Percentiles rank a stretch among this genome's conserved stretches.
These are phyloP conservation scores for Formica selysi DNA, from an alignment of 1,140 invertebrate species.

Conservation along the genomic window DNA sequence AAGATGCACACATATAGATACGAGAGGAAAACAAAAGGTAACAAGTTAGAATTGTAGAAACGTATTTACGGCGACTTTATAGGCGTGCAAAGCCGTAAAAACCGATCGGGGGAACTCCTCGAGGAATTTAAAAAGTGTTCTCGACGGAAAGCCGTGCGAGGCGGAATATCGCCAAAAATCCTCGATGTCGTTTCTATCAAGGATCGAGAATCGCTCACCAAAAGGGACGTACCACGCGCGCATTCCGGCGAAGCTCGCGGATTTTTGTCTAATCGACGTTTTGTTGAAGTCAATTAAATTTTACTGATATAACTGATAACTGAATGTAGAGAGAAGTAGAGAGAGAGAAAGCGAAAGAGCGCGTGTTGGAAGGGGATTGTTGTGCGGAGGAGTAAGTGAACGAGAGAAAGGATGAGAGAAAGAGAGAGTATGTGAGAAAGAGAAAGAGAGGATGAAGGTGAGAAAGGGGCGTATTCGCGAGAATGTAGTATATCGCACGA, in stretches of 20 bases:
- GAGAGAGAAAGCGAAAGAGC: conserved; percentile 51
- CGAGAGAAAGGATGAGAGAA: conserved; percentile 18
- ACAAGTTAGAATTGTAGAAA: not conserved
- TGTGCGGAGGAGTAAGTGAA: conserved; percentile 53
- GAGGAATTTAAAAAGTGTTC: not conserved
- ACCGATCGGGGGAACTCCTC: conserved; percentile 1
- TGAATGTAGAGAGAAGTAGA: conserved; percentile 66
- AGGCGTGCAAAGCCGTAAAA: not conserved
- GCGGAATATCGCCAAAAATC: not conserved
- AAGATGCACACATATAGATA: not conserved
- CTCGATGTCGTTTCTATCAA: not conserved
- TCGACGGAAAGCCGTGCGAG: conserved; percentile 14
- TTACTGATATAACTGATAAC: conserved; percentile 80
- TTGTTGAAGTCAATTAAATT: conserved; percentile 86
- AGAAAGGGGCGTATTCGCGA: conserved; percentile 13
- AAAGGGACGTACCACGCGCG: conserved; percentile 21
- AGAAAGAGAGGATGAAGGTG: conserved; percentile 59
- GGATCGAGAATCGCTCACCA: not conserved
- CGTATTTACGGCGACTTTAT: conserved; percentile 8
- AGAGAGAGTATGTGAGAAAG: conserved; percentile 63
- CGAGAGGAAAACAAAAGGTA: not conserved
- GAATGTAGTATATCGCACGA: conserved; percentile 2
- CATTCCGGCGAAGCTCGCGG: not conserved
- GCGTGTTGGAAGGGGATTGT: conserved; percentile 46
- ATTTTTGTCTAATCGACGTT: conserved; percentile 80